Evolutionary conservation across 2,113 vertebrate genomes (phyloP).

Genomic region (Ranitomeya variabilis): DNA sequence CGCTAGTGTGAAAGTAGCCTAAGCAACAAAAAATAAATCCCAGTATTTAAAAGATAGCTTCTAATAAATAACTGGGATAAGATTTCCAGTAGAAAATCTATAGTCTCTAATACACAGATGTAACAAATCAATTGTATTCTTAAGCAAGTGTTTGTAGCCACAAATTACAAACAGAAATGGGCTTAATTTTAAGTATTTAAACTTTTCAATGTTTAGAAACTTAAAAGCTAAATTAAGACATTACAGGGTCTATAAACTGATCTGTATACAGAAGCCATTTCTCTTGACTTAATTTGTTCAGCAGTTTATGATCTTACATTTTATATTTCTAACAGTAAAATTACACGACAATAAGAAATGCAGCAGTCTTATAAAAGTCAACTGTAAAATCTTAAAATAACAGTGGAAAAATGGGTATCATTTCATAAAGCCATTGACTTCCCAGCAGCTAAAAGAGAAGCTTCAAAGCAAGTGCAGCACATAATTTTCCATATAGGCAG

Average conservation of each 20-base stretch:
- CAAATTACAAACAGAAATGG: not conserved
- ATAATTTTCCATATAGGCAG: constrained; percentile 27
- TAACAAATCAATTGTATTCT: not conserved
- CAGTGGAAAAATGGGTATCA: constrained; percentile 19
- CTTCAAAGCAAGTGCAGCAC: not conserved
- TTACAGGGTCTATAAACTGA: not conserved
- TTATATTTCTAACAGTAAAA: constrained; percentile 27
- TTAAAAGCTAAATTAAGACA: not conserved
- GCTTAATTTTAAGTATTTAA: not conserved
- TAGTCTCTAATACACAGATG: not conserved
- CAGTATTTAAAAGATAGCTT: not conserved
- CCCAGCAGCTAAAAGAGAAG: constrained; percentile 13
- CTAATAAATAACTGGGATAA: not conserved
- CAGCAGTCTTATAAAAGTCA: constrained; percentile 33
- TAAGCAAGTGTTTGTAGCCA: not conserved
- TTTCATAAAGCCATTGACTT: constrained; percentile 6
- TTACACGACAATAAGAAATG: constrained; percentile 27
- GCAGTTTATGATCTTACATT: constrained; percentile 25
- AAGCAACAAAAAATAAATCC: not conserved
- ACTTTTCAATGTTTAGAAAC: not conserved
- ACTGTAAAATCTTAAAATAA: constrained; percentile 35
- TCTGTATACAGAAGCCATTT: not conserved
- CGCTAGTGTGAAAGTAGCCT: too few species aligned
- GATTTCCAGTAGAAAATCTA: not conserved
- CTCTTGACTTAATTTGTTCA: constrained; percentile 18